A percentile compares a stretch with the other conserved stretches of the same genome.
Evolutionary conservation across 2,797 vertebrate species (phyloP).

Genomic region (Hoplostethus atlanticus): DNA sequence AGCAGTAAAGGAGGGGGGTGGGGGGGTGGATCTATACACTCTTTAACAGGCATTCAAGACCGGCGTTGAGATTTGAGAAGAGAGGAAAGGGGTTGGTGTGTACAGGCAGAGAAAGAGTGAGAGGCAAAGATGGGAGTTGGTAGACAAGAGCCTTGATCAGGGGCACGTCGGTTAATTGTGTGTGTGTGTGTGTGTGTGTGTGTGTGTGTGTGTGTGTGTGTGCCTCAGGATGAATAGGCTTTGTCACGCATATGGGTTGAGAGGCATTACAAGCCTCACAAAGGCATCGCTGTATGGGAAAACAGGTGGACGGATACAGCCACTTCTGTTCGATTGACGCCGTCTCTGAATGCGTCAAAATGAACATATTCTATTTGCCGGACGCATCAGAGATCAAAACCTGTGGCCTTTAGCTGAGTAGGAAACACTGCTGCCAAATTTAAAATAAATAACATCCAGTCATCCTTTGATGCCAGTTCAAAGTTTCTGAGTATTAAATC

Average conservation of each 20-base stretch:
- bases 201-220: background rate
- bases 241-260: constrained; percentile 14
- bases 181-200: background rate
- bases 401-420: no score
- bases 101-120: constrained; percentile 8
- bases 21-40: background rate
- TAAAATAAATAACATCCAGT: background rate
- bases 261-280: background rate
- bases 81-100: background rate
- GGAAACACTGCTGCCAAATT: no score
- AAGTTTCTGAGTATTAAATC: constrained; percentile 45
- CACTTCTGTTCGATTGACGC: no score
- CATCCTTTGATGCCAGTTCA: constrained; percentile 31
- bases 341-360: background rate
- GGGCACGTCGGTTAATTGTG: no score
- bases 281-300: background rate
- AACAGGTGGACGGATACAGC: background rate
- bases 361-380: no score
- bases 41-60: constrained; percentile 23
- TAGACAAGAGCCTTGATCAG: no score
- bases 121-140: background rate
- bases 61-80: constrained; percentile 19
- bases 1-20: constrained; percentile 6
- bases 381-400: no score
- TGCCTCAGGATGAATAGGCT: constrained; percentile 23